Evolutionary conservation across 1,140 invertebrate genomes (phyloP).

Genomic region (Dinoponera quadriceps): DNA sequence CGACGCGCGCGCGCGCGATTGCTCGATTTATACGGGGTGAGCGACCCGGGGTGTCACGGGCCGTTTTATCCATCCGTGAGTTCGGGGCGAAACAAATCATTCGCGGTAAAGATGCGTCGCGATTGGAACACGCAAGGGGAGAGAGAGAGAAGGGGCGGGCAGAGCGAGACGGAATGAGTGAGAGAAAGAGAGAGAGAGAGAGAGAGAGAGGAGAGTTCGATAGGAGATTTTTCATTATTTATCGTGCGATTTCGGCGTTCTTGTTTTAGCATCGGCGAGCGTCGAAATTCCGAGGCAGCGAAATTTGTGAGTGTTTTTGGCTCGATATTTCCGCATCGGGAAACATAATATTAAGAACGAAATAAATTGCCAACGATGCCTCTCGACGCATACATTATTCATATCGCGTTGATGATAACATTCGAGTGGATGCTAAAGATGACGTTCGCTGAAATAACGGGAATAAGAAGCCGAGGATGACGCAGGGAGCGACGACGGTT

Average conservation of each 20-base stretch:
- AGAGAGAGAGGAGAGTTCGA: not conserved
- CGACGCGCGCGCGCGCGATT: slow-evolving; percentile 47
- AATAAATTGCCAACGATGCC: not conserved
- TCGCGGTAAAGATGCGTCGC: slow-evolving; percentile 56
- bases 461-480: slow-evolving; percentile 35
- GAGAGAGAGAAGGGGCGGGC: slow-evolving; percentile 6
- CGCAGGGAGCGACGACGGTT: slow-evolving; percentile 2
- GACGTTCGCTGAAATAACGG: too few species aligned
- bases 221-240: slow-evolving; percentile 28
- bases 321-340: not conserved
- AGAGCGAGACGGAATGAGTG: not conserved
- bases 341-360: not conserved
- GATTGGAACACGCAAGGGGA: slow-evolving; percentile 6
- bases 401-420: slow-evolving; percentile 7
- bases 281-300: too few species aligned
- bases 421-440: slow-evolving; percentile 1
- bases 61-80: slow-evolving; percentile 55
- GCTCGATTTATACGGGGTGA: slow-evolving; percentile 57
- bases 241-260: too few species aligned
- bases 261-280: slow-evolving; percentile 1
- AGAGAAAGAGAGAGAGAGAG: slow-evolving; percentile 21
- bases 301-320: too few species aligned
- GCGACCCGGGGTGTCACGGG: slow-evolving; percentile 43
- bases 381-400: not conserved
- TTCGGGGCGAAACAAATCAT: slow-evolving; percentile 58